Evolutionary conservation across 2,888 invertebrate genomes (phyloP), one percentile per base, ranked within the genome.

Genomic region (Cinara cedri): DNA sequence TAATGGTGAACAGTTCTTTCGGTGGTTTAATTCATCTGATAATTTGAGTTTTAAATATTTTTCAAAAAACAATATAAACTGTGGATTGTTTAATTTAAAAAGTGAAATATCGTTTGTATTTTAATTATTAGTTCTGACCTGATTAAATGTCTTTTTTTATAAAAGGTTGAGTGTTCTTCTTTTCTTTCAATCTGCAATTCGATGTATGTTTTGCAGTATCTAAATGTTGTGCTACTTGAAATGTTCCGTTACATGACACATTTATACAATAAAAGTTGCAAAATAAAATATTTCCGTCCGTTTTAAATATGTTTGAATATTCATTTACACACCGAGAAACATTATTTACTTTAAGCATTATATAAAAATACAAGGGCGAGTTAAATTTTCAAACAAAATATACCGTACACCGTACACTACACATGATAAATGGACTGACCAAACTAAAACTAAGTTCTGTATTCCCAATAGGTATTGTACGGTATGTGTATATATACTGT

Each of bases 261-360:
- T 70, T 70, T 54, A 54, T 19, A 54, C 21, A 34, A 66, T n/a
- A 70, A 54, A 54, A 54, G 34, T 51, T 70, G 8, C 70, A 70
- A 70, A 70, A 70, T 54, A 70, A 70, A 54, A 70, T 70, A 34
- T 26, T 34, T 54, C 70, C 70, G 54, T 70, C 70, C 34, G 54
- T 70, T 44, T 46, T 42, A 65, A 65, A 44, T 42, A 44, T 44
- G 44, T 44, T 44, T 44, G 44, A 10, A 44, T 44, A 44, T 8
- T 44, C 44, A 44, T 10, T 44, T 44, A 44, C 44, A 44, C 10
- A 44, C 44, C 44, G 4, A 44, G 44, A 44, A 44, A 10, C 44
- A 44, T 44, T 44, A 44, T 44, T 44, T 44, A 44, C 44, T 44
- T 44, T 44, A 44, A 10, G 44, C 44, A 44, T 44, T 44, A 44